Evolutionary conservation across 1,140 invertebrate species (phyloP), one percentile per base, ranked within the genome.

Genomic region (Lordiphosa stackelbergi): DNA sequence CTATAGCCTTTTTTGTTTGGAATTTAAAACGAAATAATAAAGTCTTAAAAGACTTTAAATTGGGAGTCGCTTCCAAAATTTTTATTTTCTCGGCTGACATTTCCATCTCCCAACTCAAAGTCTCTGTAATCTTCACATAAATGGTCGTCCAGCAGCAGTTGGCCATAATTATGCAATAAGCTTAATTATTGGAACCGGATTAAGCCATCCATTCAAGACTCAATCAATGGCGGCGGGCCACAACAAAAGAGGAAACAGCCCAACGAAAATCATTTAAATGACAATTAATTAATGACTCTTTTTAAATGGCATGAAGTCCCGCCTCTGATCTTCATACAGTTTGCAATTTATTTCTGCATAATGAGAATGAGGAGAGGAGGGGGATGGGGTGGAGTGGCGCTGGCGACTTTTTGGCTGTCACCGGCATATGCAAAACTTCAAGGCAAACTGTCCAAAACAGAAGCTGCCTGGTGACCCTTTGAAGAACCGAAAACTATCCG

Each of bases 211-310:
- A 56, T 16, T 24, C 42, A 49, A 71, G 71, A 53, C 55, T 35
- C 74, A 79, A 79, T 81, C 56, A 66, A 11, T 38, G 19, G 51
- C 35, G 49, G n/a, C 12, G 46, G 53, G 7, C 59, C 71, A 65
- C 70, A 64, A 59, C 49, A 73, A 53, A 73, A 37, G 48, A 41
- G 38, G 40, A 13, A n/a, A n/a, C 4, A 36, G 40, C 12, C 19
- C 38, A 35, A 22, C 10, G 52, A 69, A 81, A 79, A 81, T 75
- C 54, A 73, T 74, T 83, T 83, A 83, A 83, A 83, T 77, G 77
- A 69, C 77, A 69, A 83, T 83, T 77, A 83, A 83, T 83, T 83
- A 83, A 83, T 83, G 77, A 35, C 58, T 72, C 53, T 66, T 83
- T 83, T 83, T 77, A 77, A 69, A 66, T 73, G 54, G 56, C 51